Evolutionary conservation across 2,797 vertebrate genomes (phyloP).

Genomic region (Diceros bicornis): DNA sequence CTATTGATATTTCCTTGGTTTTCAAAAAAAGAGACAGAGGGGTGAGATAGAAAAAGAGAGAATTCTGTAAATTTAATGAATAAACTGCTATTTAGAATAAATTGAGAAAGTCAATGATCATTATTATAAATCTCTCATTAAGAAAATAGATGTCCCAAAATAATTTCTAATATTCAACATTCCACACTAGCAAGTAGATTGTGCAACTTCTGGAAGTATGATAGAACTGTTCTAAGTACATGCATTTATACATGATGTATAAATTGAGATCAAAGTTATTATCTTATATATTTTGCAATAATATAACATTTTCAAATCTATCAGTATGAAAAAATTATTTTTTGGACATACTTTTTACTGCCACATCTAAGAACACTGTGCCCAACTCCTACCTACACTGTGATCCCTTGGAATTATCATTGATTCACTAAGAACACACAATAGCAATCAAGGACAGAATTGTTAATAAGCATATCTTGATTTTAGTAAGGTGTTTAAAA

Average conservation of each 20-base stretch:
- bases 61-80: not conserved
- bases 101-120: not conserved
- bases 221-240: not conserved
- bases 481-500: not conserved
- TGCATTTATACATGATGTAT: not conserved
- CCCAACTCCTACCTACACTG: not conserved
- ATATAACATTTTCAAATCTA: not conserved
- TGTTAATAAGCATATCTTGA: not conserved
- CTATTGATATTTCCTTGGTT: not conserved
- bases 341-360: not conserved
- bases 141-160: not conserved
- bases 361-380: not conserved
- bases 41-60: not conserved
- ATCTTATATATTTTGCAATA: not conserved
- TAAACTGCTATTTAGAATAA: not conserved
- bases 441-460: not conserved
- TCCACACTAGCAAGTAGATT: not conserved
- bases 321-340: not conserved
- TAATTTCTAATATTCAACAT: not conserved
- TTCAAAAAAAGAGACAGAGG: not conserved
- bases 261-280: not conserved
- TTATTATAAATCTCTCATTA: not conserved
- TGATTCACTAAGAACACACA: not conserved
- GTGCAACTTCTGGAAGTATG: not conserved
- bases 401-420: not conserved